Evolutionary conservation across 2,113 vertebrate genomes (phyloP), one percentile per base, ranked within the genome.

Genomic region (Pionites leucogaster): DNA sequence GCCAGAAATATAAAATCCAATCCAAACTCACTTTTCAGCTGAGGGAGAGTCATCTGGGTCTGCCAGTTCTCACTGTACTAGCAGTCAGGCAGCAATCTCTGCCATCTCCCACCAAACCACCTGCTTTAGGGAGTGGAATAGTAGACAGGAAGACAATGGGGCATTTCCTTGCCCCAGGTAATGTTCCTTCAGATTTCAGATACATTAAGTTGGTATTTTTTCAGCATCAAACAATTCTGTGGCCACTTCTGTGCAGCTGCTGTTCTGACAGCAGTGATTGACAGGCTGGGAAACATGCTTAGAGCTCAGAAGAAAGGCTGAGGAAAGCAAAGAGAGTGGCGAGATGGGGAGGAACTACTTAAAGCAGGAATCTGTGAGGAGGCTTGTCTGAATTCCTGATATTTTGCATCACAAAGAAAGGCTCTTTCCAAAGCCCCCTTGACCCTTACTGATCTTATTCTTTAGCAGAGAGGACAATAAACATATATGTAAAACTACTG

Each of bases 241-340:
- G 91, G 93, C 91, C 65, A 60, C 65, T 88, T 94, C 91, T 20
- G 22, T 92, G 86, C 96, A 96, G 89, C 95, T 95, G 86, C 86
- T 89, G 35, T 71, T 97, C 86, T 95, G 77, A 86, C 80, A 89
- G 68, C 1, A 0, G 17, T 90, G 92, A 88, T 46, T 92, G 91
- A 88, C 72, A 84, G 49, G 10, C 78, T 53, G 35, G 53, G 53
- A 92, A 89, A 90, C 5, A 1, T 82, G 63, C 24, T 92, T 65
- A 78, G 62, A 90, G n/a, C 46, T 89, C 67, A 86, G 80, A 93
- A 90, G 75, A 88, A 95, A 89, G 80, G 62, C 84, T 87, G 84
- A 93, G 82, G 62, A 89, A 86, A 46, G 82, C 71, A 93, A 84
- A 89, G 44, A 70, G 53, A 78, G 62, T 41, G 15, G 22, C 25